Percentiles rank a stretch among this genome's conserved stretches.
Conservation (phyloP, 2,888 invertebrate species). For the Drosophila kuntzei region DNA sequence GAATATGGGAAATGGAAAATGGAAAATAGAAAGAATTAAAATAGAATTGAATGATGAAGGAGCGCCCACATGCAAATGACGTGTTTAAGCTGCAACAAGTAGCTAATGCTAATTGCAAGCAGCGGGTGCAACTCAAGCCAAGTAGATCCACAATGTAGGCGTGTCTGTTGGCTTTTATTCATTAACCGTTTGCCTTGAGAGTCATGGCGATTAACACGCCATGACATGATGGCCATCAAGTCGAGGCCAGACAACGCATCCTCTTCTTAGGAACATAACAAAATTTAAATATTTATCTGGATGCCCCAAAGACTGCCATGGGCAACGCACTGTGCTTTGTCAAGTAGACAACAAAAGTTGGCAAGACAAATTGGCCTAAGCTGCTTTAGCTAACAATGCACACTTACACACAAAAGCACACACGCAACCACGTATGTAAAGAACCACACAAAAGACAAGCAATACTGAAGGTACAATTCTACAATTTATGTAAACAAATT, state of each 20-base stretch:
- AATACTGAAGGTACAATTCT: constrained; percentile 11
- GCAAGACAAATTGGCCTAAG: constrained; percentile 68
- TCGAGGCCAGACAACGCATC: constrained; percentile 2
- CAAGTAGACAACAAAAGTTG: constrained; percentile 44
- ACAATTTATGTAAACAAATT: constrained; percentile 43
- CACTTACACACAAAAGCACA: constrained; percentile 3
- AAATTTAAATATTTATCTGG: constrained; percentile 27
- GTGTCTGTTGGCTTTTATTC: constrained; percentile 18
- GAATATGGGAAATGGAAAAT: background rate
- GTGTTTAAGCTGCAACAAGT: constrained; percentile 48
- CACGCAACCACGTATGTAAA: background rate
- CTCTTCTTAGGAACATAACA: background rate
- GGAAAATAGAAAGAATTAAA: constrained; percentile 12
- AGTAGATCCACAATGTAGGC: constrained; percentile 13
- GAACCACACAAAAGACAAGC: constrained; percentile 5
- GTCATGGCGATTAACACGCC: constrained; percentile 27
- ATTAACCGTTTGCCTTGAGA: constrained; percentile 26
- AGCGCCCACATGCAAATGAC: constrained; percentile 20
- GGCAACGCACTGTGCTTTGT: constrained; percentile 46
- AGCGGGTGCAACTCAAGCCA: constrained; percentile 20
- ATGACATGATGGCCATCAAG: constrained; percentile 21
- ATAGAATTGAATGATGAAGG: constrained; percentile 6
- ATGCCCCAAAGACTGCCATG: constrained; percentile 15
- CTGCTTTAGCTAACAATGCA: constrained; percentile 38
- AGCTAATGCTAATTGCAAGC: constrained; percentile 61